These are phyloP conservation scores for Drosophila barbarae DNA, from an alignment of 2,888 invertebrate species.

Conservation along the genomic window DNA sequence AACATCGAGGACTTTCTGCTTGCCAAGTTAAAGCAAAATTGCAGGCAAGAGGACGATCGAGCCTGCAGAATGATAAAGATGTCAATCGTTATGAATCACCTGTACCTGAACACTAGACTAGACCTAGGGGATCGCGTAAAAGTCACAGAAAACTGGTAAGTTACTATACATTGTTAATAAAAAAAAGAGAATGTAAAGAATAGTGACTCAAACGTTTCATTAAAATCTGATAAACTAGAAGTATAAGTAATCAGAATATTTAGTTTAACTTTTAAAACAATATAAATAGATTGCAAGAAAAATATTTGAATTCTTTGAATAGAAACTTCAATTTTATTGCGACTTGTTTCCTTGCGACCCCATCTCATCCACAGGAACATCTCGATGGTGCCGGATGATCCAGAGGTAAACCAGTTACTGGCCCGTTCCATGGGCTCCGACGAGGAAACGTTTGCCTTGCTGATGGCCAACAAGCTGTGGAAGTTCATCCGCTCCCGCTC, in stretches of 20 bases:
- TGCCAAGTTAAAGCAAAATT: constrained; percentile 88
- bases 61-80: constrained; percentile 91
- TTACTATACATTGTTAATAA: background rate
- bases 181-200: background rate
- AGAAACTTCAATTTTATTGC: background rate
- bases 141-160: constrained; percentile 86
- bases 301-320: background rate
- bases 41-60: constrained; percentile 87
- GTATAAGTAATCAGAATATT: background rate
- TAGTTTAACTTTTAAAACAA: background rate
- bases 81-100: constrained; percentile 89
- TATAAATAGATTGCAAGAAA: background rate
- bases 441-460: constrained; percentile 83
- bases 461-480: constrained; percentile 88
- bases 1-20: constrained; percentile 86
- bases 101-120: constrained; percentile 89
- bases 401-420: constrained; percentile 82
- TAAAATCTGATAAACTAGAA: background rate
- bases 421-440: constrained; percentile 81
- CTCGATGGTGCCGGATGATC: constrained; percentile 79
- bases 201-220: background rate
- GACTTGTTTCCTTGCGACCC: background rate
- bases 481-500: constrained; percentile 88
- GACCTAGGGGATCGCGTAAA: constrained; percentile 88
- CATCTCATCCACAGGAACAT: constrained; percentile 61